These are phyloP conservation scores for Budorcas taxicolor DNA, from an alignment of 2,113 vertebrate genomes.

Conservation along the genomic window DNA sequence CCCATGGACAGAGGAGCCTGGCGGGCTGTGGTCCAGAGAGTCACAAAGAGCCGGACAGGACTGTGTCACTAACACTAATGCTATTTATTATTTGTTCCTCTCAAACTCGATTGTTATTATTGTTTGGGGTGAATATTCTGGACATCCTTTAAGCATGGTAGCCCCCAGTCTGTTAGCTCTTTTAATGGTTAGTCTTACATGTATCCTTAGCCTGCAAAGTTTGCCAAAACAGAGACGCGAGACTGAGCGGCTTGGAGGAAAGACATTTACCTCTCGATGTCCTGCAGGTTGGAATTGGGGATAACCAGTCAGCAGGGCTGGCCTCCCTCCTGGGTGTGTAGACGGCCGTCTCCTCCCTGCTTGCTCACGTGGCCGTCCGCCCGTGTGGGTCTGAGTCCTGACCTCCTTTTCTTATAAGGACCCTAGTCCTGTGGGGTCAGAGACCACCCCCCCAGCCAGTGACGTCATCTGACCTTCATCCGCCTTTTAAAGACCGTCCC, in stretches of 20 bases:
- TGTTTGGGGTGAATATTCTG: not conserved
- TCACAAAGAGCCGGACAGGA: not conserved
- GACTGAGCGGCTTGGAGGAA: not conserved
- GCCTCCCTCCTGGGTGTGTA: too few relatives aligned
- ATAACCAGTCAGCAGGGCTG: too few relatives aligned
- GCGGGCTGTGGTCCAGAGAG: rapidly evolving
- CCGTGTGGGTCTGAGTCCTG: not conserved
- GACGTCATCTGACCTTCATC: not conserved
- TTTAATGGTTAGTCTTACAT: rapidly evolving
- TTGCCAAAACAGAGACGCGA: rapidly evolving
- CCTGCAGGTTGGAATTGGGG: not conserved
- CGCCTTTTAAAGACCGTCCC: not conserved
- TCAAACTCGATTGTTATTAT: not conserved
- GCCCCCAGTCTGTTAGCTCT: rapidly evolving
- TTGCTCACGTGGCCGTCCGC: rapidly evolving
- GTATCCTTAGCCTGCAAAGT: not conserved
- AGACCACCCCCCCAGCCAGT: not conserved
- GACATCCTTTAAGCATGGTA: rapidly evolving
- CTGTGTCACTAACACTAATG: not conserved
- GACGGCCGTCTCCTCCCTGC: rapidly evolving
- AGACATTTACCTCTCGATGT: rapidly evolving
- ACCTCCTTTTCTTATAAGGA: not conserved
- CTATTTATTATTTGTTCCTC: not conserved
- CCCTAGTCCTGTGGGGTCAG: not conserved
- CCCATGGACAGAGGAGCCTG: not conserved